phyloP scores from a whole-genome alignment of 2,888 invertebrate genomes.

The Nephrotoma flavescens region DNA sequence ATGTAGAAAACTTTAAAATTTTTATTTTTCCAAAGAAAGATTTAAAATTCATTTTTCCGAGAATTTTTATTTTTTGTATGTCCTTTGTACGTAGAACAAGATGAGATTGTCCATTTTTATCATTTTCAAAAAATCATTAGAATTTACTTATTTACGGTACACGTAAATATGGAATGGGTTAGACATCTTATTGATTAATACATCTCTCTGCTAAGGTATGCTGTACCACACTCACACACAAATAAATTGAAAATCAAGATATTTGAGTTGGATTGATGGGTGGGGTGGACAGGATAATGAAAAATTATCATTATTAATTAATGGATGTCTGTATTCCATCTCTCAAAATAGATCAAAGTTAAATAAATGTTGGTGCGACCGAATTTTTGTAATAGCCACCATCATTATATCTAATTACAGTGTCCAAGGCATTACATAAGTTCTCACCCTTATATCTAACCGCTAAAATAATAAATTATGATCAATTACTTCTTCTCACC shows the following conservation, averaged over 20 bases:
- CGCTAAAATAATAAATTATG: neutral
- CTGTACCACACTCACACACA: neutral
- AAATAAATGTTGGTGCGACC: neutral
- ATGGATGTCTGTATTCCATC: neutral
- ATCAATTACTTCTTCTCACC: neutral
- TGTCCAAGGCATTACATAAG: neutral
- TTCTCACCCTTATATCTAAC: neutral
- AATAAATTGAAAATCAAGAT: conserved; percentile 2
- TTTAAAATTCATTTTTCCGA: neutral
- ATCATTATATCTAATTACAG: neutral
- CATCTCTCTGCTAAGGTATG: neutral
- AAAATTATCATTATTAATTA: conserved; percentile 9
- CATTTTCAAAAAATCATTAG: neutral
- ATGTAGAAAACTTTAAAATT: neutral
- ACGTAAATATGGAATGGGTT: neutral
- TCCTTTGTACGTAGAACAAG: neutral
- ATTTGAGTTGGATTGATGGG: conserved; percentile 9
- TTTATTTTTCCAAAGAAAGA: neutral
- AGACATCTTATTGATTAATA: neutral
- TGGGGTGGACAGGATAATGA: conserved; percentile 9
- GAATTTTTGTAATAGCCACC: neutral
- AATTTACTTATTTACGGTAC: neutral
- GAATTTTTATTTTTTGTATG: neutral
- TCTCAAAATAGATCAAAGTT: neutral
- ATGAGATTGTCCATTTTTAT: neutral